Base-by-base conservation (phyloP, 2,113 vertebrate genomes). In the Nyctibius bracteatus region DNA sequence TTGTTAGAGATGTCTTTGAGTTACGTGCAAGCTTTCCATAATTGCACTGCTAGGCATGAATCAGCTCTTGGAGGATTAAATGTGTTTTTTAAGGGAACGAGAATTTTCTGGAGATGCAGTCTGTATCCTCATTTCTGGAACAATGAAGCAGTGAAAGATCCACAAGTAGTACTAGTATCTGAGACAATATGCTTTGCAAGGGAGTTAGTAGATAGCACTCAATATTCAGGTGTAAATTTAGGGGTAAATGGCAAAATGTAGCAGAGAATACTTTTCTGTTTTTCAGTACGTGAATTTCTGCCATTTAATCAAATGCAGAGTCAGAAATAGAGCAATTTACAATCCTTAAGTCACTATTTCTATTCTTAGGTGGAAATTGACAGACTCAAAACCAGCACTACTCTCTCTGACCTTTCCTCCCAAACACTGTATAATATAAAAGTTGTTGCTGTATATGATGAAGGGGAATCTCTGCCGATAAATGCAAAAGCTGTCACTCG, bases 341-440 rank as follows among this genome's bases (percentile, higher is more conserved):
- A 88, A 14, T 86, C 47, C 6, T 86, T 35, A 63, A 79, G 20
- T 30, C 10, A 37, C 28, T 93, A 1, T 51, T 89, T 93, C 86
- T 57, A 12, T 73, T 95, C 87, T 11, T 88, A 99, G 99, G 91
- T 98, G 47, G 99, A 99, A 73, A 98, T 99, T 3, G 96, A 96
- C 27, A 98, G 98, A 31, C 98, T 98, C 59, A 91, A 97, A 94
- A 98, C 98, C n/a, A 98, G 95, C 21, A 91, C 96, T 22, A 88
- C 90, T 52, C 98, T 99, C 75, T 83, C 90, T 74, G 97, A 97
- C 79, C 99, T 99, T 54, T 94, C 97, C 46, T 99, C 99, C 20
- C 99, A 99, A 97, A 99, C 98, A 4, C 97, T 98, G 49, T 99
- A 99, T 71, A 98, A 98, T 5, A 92, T 99, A 54, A 98, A 98